These are phyloP conservation scores for Pionites leucogaster DNA, from an alignment of 2,113 vertebrate genomes.

Conservation along the genomic window DNA sequence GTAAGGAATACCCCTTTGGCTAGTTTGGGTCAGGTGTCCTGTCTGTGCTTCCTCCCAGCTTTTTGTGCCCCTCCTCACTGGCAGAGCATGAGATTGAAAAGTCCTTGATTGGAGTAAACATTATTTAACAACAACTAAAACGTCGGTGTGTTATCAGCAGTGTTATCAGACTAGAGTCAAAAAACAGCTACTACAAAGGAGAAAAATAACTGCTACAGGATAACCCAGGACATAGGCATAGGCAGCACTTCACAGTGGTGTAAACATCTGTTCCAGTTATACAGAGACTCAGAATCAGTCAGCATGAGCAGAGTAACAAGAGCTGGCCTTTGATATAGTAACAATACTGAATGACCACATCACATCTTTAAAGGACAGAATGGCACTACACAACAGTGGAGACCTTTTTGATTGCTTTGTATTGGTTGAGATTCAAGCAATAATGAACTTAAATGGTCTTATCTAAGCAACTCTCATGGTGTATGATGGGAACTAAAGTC, in stretches of 20 bases:
- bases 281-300: background rate
- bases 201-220: background rate
- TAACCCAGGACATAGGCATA: background rate
- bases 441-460: background rate
- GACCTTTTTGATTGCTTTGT: background rate
- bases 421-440: background rate
- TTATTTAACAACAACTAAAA: background rate
- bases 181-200: background rate
- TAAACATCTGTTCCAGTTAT: background rate
- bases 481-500: background rate
- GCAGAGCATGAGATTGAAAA: background rate
- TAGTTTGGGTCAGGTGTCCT: background rate
- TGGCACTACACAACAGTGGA: background rate
- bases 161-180: background rate
- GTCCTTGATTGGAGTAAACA: background rate
- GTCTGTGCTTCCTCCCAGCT: background rate
- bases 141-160: background rate
- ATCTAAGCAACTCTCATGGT: background rate
- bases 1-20: background rate
- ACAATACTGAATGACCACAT: background rate
- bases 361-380: background rate
- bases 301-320: background rate
- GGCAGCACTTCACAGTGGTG: rapidly evolving
- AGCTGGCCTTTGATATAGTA: background rate
- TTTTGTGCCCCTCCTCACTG: background rate